These are phyloP conservation scores for Seriola dumerili DNA, from an alignment of 2,113 vertebrate genomes.

Conservation along the genomic window DNA sequence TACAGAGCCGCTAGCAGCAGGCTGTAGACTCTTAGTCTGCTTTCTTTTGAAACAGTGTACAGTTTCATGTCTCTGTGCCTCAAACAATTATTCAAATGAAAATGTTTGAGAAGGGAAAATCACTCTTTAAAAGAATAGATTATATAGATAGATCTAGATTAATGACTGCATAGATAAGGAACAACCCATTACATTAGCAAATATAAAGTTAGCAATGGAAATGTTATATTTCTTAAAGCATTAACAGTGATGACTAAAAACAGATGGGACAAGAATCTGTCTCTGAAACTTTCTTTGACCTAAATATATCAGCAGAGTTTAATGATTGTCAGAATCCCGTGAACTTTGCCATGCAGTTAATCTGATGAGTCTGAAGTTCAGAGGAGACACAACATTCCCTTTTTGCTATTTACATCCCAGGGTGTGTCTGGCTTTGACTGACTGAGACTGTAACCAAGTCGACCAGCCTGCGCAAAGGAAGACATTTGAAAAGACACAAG, in stretches of 20 bases:
- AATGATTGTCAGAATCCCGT: conserved; percentile 64
- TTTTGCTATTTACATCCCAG: conserved; percentile 14
- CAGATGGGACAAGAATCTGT: background rate
- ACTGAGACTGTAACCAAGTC: conserved; percentile 9
- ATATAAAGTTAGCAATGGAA: background rate
- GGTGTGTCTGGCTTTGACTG: conserved; percentile 57
- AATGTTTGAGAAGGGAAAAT: too few species aligned
- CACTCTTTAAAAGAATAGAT: too few species aligned
- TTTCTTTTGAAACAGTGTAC: too few species aligned
- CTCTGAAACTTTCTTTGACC: background rate
- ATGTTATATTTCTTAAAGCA: background rate
- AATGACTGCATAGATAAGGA: background rate
- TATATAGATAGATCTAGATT: background rate
- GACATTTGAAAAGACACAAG: conserved; percentile 45
- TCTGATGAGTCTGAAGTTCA: conserved; percentile 65
- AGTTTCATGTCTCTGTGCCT: too few species aligned
- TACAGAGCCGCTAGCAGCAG: background rate
- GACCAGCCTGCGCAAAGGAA: conserved; percentile 33
- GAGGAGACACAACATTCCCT: conserved; percentile 3
- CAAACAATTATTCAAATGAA: too few species aligned
- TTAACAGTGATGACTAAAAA: background rate
- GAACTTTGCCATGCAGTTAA: conserved; percentile 40
- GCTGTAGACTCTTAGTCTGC: background rate
- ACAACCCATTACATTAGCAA: background rate
- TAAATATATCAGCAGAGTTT: conserved; percentile 42